Conservation (phyloP, 2,113 vertebrate species). For the Myrmophylax atrothorax region DNA sequence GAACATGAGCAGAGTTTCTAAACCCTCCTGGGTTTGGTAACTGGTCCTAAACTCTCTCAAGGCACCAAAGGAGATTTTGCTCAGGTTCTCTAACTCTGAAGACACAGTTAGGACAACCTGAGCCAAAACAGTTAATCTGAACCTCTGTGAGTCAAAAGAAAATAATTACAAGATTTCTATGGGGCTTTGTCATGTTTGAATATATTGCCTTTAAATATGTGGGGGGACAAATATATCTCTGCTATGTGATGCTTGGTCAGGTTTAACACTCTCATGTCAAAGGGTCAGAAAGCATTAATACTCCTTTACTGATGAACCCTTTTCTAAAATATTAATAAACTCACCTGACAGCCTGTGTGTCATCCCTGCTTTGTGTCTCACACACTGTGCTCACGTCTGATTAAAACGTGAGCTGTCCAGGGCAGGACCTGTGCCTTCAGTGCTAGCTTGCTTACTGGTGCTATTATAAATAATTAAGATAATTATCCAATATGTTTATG, state of each 20-base stretch:
- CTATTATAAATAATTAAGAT: constrained; percentile 68
- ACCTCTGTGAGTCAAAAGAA: background rate
- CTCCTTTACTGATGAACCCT: background rate
- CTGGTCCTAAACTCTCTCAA: background rate
- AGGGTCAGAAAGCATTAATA: background rate
- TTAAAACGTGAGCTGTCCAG: constrained; percentile 43
- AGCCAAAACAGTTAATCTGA: background rate
- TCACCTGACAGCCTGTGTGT: constrained; percentile 32
- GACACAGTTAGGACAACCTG: background rate
- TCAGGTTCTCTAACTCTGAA: background rate
- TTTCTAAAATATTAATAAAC: constrained; percentile 23
- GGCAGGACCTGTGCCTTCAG: background rate
- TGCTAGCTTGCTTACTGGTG: constrained; percentile 31
- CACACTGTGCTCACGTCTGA: background rate
- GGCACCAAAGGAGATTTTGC: background rate
- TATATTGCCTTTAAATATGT: background rate
- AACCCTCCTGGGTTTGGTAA: background rate
- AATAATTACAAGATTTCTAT: constrained; percentile 1
- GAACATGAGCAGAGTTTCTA: background rate
- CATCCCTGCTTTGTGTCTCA: background rate
- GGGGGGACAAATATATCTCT: background rate
- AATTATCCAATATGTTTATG: constrained; percentile 54
- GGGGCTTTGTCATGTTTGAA: background rate
- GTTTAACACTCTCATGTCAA: background rate
- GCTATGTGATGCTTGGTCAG: background rate